These are phyloP conservation scores for Nannospalax galili DNA, from an alignment of 2,113 vertebrate genomes.

Conservation along the genomic window DNA sequence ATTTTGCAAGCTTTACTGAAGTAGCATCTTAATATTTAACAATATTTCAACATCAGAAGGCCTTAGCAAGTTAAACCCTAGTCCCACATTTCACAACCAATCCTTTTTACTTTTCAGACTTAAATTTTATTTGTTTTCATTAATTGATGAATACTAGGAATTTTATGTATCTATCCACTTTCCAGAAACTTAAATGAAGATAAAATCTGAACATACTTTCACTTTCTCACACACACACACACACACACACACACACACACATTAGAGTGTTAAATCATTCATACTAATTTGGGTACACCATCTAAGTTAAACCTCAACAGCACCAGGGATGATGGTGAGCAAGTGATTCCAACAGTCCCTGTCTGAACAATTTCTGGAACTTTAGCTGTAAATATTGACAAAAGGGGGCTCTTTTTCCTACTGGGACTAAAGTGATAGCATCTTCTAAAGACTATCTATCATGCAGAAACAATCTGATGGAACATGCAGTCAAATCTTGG, in stretches of 20 bases:
- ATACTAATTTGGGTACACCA: not conserved
- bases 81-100: not conserved
- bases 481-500: not conserved
- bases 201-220: too few relatives aligned
- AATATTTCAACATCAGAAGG: not conserved
- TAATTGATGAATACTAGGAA: not conserved
- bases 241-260: too few relatives aligned
- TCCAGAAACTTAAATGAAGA: constrained; percentile 58
- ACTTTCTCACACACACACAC: too few relatives aligned
- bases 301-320: not conserved
- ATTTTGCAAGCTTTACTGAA: constrained; percentile 18
- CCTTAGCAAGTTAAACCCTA: not conserved
- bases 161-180: constrained; percentile 47
- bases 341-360: not conserved
- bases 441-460: not conserved
- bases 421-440: not conserved
- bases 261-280: not conserved
- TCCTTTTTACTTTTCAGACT: not conserved
- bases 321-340: not conserved
- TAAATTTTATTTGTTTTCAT: constrained; percentile 30
- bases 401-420: not conserved
- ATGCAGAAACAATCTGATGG: not conserved
- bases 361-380: not conserved
- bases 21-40: not conserved
- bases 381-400: not conserved